A percentile compares a stretch with the other conserved stretches of the same genome.
These are phyloP conservation scores for Silurus meridionalis DNA, from an alignment of 2,113 vertebrate genomes.

Conservation along the genomic window DNA sequence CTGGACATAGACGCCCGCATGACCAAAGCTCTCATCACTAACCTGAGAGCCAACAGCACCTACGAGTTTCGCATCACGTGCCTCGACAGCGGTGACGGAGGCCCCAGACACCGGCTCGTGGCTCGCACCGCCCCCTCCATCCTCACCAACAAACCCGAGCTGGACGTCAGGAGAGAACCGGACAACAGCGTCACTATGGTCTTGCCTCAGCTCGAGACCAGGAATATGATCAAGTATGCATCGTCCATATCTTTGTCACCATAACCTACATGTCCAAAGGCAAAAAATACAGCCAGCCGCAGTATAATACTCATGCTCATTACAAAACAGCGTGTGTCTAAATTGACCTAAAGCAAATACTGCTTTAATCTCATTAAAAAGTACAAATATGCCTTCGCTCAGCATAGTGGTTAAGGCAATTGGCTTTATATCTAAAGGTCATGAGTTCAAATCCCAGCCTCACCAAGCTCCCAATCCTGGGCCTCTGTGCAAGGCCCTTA, in stretches of 20 bases:
- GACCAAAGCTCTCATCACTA: constrained; percentile 86
- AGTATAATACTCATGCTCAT: no score
- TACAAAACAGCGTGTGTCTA: not conserved
- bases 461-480: no score
- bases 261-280: not conserved
- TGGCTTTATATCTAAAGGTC: no score
- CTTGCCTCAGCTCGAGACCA: constrained; percentile 79
- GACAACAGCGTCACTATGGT: constrained; percentile 84
- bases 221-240: constrained; percentile 84
- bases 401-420: no score
- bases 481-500: no score
- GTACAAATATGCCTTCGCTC: not conserved
- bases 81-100: constrained; percentile 82
- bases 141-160: constrained; percentile 81
- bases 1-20: constrained; percentile 86
- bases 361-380: not conserved
- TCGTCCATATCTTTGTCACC: not conserved
- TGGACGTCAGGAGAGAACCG: constrained; percentile 79
- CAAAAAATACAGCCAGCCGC: not conserved
- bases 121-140: constrained; percentile 86
- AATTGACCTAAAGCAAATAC: not conserved
- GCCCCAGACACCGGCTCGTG: constrained; percentile 83
- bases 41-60: constrained; percentile 84
- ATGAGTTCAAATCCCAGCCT: no score
- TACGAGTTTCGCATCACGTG: constrained; percentile 90